These are phyloP conservation scores for Gymnosoma rotundatum DNA, from an alignment of 2,888 invertebrate species.

Conservation along the genomic window DNA sequence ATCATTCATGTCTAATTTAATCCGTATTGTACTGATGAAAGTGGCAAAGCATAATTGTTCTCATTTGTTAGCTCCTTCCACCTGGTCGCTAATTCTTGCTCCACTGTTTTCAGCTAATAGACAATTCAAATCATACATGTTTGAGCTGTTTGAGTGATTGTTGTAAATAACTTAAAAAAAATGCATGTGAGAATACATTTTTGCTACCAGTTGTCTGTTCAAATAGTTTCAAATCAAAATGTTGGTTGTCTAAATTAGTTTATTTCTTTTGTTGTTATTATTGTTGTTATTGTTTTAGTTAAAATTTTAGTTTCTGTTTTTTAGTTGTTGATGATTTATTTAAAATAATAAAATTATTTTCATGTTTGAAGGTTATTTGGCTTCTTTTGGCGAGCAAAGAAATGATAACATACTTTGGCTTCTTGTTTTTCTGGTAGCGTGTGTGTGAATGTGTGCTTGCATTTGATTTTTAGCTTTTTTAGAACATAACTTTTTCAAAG, in stretches of 20 bases:
- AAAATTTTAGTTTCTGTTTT: conserved; percentile 44
- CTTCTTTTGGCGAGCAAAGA: conserved; percentile 66
- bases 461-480: conserved; percentile 23
- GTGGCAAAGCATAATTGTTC: background rate
- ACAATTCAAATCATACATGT: conserved; percentile 42
- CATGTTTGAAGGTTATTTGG: conserved; percentile 72
- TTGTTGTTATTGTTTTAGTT: conserved; percentile 20
- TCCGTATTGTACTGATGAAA: no score
- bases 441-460: background rate
- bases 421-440: conserved; percentile 26
- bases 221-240: conserved; percentile 38
- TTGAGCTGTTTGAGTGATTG: conserved; percentile 6
- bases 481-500: conserved; percentile 64
- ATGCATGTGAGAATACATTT: conserved; percentile 57
- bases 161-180: background rate
- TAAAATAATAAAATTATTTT: conserved; percentile 72
- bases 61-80: background rate
- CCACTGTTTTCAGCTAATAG: conserved; percentile 40
- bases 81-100: no score
- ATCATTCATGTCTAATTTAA: no score
- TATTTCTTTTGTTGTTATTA: conserved; percentile 7
- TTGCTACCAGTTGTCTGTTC: conserved; percentile 17
- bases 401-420: conserved; percentile 65
- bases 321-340: conserved; percentile 65
- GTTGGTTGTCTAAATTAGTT: conserved; percentile 63